Evolutionary conservation across 2,113 vertebrate genomes (phyloP), one percentile per base, ranked within the genome.

Genomic region (Rostratula benghalensis): DNA sequence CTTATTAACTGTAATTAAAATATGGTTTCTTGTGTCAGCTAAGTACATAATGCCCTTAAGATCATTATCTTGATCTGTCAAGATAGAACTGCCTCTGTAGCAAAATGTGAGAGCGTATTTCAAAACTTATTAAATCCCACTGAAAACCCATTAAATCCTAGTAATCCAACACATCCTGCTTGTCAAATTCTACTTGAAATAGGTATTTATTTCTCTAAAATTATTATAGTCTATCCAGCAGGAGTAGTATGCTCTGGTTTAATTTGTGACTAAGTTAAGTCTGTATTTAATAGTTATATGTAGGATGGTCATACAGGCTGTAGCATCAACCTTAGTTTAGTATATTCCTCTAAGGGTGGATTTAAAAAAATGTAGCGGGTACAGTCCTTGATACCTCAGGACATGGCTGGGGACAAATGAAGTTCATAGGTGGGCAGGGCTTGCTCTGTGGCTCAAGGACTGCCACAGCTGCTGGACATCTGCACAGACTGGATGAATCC

Each of bases 1-100:
- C 94, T 96, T 95, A 97, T 98, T 97, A 98, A 83, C 91, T 90
- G 71, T 84, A 97, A 97, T 98, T 97, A 96, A 97, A 97, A 96
- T 93, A 95, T 81, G 94, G 94, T 93, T 94, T 92, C 96, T 97
- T 97, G 90, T 97, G 91, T 98, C 96, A 98, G 87, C 80, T 96
- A 97, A 95, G 97, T 90, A 98, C 98, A 96, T 90, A 87, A 71
- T 96, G 92, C 63, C 90, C 94, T 91, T 84, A 48, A 95, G 96
- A 95, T 97, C 73, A 18, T 92, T 98, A 97, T 98, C 97, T 92
- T 91, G 80, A 95, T 89, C 53, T 77, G 54, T 71, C 78, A 70
- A 95, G 88, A 92, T 87, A 95, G 61, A 91, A 45, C 18, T 87
- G 93, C 93, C 95, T 80, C 46, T 78, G 53, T 50, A 84, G 50